Percentiles rank a stretch among this genome's conserved stretches.
These are phyloP conservation scores for Pristionchus exspectatus DNA, from an alignment of 2,888 invertebrate species.

Conservation along the genomic window DNA sequence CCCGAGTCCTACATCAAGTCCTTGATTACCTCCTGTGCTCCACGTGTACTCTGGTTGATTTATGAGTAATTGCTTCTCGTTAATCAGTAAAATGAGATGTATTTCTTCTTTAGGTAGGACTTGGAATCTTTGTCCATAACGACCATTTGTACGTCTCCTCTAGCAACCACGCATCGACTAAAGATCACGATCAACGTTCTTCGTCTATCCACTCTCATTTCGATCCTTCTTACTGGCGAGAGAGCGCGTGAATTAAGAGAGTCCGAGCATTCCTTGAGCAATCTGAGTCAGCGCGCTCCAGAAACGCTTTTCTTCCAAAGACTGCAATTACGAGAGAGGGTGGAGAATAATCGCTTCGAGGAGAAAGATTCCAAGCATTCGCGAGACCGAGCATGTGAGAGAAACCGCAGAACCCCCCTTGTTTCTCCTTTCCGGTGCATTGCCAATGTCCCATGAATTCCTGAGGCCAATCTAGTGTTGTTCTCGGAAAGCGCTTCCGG, in stretches of 20 bases:
- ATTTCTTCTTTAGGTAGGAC: too few species aligned
- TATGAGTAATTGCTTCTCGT: too few species aligned
- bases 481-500: constrained; percentile 11
- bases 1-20: not conserved
- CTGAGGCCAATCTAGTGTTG: not conserved
- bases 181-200: not conserved
- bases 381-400: not conserved
- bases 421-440: not conserved
- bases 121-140: too few species aligned
- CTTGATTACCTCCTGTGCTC: not conserved
- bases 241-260: not conserved
- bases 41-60: too few species aligned
- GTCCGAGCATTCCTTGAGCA: not conserved
- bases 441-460: not conserved
- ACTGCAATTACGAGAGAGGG: constrained; percentile 4
- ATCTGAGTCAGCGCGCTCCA: not conserved
- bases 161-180: not conserved
- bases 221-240: too few species aligned
- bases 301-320: constrained; percentile 10
- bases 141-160: not conserved
- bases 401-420: not conserved
- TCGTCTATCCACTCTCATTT: not conserved
- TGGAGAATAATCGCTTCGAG: not conserved
- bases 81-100: too few species aligned
- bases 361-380: not conserved